These are phyloP conservation scores for Pachyseris speciosa DNA, from an alignment of 64 coral and sea anemone species.

Conservation along the genomic window DNA sequence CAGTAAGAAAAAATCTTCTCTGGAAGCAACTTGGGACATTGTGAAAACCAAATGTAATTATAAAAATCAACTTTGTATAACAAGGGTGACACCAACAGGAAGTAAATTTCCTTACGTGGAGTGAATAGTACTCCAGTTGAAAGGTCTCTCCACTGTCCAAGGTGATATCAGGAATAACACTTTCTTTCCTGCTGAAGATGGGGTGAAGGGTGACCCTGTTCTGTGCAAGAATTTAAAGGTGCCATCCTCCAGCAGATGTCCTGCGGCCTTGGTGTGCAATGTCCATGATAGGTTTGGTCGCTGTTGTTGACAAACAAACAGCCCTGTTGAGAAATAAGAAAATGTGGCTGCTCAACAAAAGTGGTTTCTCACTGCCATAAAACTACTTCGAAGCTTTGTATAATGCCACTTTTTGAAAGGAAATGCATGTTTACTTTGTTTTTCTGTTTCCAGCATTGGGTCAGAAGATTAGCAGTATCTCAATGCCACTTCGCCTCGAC, in stretches of 20 bases:
- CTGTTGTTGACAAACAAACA: conserved; percentile 99
- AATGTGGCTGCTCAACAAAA: background rate
- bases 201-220: conserved; percentile 88
- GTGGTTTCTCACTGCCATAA: too few relatives aligned
- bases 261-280: conserved; percentile 63
- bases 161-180: conserved; percentile 74
- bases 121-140: conserved; percentile 95
- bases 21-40: too few relatives aligned
- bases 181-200: conserved; percentile 75
- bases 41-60: too few relatives aligned
- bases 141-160: conserved; percentile 93
- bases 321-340: conserved; percentile 48
- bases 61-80: too few relatives aligned
- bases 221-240: conserved; percentile 94
- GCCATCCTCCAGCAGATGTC: conserved; percentile 78
- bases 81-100: background rate
- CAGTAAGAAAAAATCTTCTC: too few relatives aligned
- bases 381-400: too few relatives aligned
- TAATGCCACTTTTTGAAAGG: too few relatives aligned
- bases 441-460: too few relatives aligned
- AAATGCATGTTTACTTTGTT: too few relatives aligned
- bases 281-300: conserved; percentile 81
- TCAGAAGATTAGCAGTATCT: too few relatives aligned
- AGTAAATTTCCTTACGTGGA: conserved; percentile 78
- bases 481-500: too few relatives aligned